Conservation (phyloP, 2,113 vertebrate genomes). For the Oncorhynchus tshawytscha region DNA sequence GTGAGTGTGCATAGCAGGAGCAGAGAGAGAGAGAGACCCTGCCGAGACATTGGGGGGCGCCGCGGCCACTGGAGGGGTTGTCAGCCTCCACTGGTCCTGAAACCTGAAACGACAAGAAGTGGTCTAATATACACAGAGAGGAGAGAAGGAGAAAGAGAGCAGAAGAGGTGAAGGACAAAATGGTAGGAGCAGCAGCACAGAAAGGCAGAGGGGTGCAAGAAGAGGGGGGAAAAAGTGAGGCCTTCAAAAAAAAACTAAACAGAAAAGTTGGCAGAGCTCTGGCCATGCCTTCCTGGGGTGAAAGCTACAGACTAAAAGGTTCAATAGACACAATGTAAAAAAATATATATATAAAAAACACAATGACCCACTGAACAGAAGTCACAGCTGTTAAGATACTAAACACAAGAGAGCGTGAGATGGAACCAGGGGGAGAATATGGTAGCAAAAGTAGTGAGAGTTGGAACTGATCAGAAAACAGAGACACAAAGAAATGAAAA, state of each 20-base stretch:
- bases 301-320: not conserved
- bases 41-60: constrained; percentile 79
- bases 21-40: too few species aligned
- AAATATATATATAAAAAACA: too few species aligned
- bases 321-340: too few species aligned
- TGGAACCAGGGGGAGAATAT: not conserved
- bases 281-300: constrained; percentile 45
- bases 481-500: constrained; percentile 42
- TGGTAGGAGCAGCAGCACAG: not conserved
- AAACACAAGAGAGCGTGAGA: constrained; percentile 30
- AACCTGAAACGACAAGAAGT: constrained; percentile 86
- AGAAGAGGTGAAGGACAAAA: not conserved
- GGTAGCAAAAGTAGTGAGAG: constrained; percentile 27
- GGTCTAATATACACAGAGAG: constrained; percentile 80
- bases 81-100: constrained; percentile 84
- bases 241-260: constrained; percentile 25
- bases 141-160: constrained; percentile 20
- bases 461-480: constrained; percentile 34
- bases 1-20: constrained; percentile 70
- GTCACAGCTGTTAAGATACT: constrained; percentile 24
- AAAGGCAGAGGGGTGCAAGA: not conserved
- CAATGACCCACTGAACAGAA: constrained; percentile 14
- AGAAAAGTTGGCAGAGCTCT: constrained; percentile 2
- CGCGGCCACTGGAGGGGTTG: constrained; percentile 78
- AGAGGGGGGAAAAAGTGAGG: constrained; percentile 29